phyloP scores from a whole-genome alignment of 2,113 vertebrate genomes.

The Pachyramphus minor region DNA sequence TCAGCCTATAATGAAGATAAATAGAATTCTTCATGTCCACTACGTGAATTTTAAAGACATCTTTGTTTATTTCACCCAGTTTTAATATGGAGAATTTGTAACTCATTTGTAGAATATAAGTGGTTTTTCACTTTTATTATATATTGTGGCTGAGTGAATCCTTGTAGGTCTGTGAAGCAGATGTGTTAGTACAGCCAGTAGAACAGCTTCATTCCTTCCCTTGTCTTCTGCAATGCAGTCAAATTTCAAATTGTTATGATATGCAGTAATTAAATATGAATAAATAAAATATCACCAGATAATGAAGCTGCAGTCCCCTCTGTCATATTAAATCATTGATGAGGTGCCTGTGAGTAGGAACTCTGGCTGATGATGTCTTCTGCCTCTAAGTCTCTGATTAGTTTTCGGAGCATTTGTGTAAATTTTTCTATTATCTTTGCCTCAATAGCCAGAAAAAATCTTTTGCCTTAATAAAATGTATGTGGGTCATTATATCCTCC shows the following conservation, averaged over 20 bases:
- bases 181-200: slow-evolving; percentile 45
- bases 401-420: neutral
- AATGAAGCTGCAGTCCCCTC: slow-evolving; percentile 47
- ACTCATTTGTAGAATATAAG: slow-evolving; percentile 51
- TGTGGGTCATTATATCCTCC: neutral
- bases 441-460: neutral
- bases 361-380: neutral
- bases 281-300: slow-evolving; percentile 54
- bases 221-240: slow-evolving; percentile 51
- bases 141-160: slow-evolving; percentile 36
- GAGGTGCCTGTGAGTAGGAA: slow-evolving; percentile 28
- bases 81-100: slow-evolving; percentile 53
- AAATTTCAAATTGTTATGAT: slow-evolving; percentile 4
- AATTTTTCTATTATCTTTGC: neutral
- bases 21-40: slow-evolving; percentile 44
- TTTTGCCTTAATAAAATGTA: neutral
- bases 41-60: slow-evolving; percentile 32
- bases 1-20: slow-evolving; percentile 53
- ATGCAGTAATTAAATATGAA: slow-evolving; percentile 57
- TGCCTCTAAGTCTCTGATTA: neutral
- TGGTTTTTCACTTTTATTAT: slow-evolving; percentile 39
- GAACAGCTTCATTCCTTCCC: slow-evolving; percentile 39
- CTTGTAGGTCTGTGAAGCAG: slow-evolving; percentile 61
- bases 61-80: slow-evolving; percentile 41
- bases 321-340: slow-evolving; percentile 55